Base-by-base conservation (phyloP, 2,888 invertebrate species). In the Omphaloscelis lunosa region DNA sequence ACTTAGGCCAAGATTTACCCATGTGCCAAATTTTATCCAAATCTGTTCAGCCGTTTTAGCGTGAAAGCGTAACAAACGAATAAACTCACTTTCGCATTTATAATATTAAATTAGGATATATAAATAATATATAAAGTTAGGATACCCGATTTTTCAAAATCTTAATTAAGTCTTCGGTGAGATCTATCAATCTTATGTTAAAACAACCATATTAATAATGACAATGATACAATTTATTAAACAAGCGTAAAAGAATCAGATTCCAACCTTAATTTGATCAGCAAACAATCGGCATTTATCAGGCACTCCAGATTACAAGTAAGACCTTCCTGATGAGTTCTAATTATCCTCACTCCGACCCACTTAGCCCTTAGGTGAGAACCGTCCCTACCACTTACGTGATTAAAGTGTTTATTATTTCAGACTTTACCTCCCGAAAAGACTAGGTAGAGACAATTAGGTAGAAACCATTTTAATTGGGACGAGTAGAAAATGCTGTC, bases 281-380 rank as follows among this genome's bases (percentile, higher is more conserved):
- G 27, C 12, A 59, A 66, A 23, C 56, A 71, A 71, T 83, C 34
- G 27, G 34, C 34, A 79, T 83, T 61, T 61, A 83, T 67, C 71
- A 71, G 39, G 39, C 59, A 27, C 51, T 71, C 56, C 45, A 58
- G 79, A 80, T 80, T 77, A 66, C 61, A 51, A 61, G 41, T 84
- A 34, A 63, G 59, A 59, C 58, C 20, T 59, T 48, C 27, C 41
- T 67, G 74, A 80, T 84, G 69, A 74, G 80, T 56, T 61, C n/a
- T 61, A 80, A 84, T 84, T 79, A 81, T 68, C 72, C 72, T 58
- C 53, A 53, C 62, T 80, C 67, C 29, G 63, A 59, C n/a, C 58
- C 48, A 67, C 61, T 83, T 83, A 58, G 83, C 48, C 15, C 51
- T 70, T 58, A 83, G 48, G 48, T 78, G 83, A 63, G 70, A 61